phyloP scores from a whole-genome alignment of 1,140 invertebrate species.

The Ceratina calcarata region DNA sequence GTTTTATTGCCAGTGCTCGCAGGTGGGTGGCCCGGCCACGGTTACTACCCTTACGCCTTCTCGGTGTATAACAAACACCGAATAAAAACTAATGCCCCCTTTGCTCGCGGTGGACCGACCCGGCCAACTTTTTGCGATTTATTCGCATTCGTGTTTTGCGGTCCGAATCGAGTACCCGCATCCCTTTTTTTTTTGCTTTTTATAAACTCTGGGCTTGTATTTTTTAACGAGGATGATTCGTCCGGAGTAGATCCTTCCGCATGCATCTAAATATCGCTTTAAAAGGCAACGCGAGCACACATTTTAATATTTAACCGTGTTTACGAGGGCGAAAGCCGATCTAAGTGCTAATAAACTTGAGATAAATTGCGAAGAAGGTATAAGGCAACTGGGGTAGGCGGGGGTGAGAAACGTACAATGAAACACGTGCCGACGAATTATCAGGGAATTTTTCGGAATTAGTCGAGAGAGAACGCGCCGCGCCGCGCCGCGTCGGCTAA shows the following conservation, averaged over 20 bases:
- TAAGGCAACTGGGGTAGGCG: no score
- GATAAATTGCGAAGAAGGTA: no score
- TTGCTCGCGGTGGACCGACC: not conserved
- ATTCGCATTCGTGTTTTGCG: not conserved
- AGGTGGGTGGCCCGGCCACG: conserved; percentile 60
- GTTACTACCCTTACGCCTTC: conserved; percentile 36
- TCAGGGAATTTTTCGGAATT: conserved; percentile 37
- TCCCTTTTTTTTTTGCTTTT: no score
- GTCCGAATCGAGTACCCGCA: no score
- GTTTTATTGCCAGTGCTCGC: conserved; percentile 67
- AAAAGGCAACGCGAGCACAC: no score
- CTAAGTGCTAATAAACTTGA: no score
- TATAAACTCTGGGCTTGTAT: no score
- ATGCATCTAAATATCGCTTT: no score
- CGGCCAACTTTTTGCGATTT: conserved; percentile 18
- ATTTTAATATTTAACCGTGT: no score
- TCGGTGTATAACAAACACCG: conserved; percentile 29
- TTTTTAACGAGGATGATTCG: no score
- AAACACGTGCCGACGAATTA: not conserved
- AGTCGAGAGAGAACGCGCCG: not conserved
- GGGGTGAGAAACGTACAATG: not conserved
- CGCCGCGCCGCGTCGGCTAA: not conserved
- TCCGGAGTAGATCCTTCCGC: no score
- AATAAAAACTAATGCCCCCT: conserved; percentile 36
- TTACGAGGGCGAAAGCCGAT: no score